Percentiles rank a stretch among this genome's conserved stretches.
Conservation (phyloP, 2,113 vertebrate genomes). For the Eubucco bourcierii region DNA sequence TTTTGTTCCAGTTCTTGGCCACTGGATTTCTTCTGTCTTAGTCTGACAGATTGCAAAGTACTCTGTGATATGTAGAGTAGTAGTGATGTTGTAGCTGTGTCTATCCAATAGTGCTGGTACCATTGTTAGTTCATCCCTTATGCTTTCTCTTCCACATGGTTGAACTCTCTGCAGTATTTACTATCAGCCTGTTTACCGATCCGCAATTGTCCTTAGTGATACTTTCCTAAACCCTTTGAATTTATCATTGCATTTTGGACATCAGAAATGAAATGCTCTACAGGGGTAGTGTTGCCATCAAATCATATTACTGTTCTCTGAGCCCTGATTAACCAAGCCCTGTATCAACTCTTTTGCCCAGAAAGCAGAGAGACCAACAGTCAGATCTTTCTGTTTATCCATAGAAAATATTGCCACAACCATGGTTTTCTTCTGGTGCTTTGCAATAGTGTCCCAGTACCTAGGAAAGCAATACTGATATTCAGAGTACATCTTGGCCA, state of each 20-base stretch:
- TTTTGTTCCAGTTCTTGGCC: background rate
- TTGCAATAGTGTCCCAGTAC: background rate
- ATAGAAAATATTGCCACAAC: background rate
- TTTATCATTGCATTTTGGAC: background rate
- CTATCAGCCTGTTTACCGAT: background rate
- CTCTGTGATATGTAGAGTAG: background rate
- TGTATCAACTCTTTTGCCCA: conserved; percentile 10
- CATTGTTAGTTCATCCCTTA: background rate
- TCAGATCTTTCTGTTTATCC: background rate
- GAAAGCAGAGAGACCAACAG: background rate
- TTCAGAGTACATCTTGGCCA: background rate
- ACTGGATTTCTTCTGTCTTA: background rate
- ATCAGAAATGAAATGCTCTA: background rate
- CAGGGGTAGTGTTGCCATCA: background rate
- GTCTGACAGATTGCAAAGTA: background rate
- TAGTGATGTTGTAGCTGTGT: background rate
- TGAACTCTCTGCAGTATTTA: background rate
- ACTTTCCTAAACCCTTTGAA: background rate
- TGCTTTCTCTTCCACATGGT: background rate
- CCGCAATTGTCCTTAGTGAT: background rate
- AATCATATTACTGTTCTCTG: background rate
- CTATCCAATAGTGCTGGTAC: background rate
- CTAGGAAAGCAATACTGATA: background rate
- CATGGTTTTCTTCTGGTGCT: background rate
- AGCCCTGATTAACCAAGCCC: conserved; percentile 8